Evolutionary conservation across 1,140 invertebrate genomes (phyloP).

Genomic region (Belonocnema kinseyi): DNA sequence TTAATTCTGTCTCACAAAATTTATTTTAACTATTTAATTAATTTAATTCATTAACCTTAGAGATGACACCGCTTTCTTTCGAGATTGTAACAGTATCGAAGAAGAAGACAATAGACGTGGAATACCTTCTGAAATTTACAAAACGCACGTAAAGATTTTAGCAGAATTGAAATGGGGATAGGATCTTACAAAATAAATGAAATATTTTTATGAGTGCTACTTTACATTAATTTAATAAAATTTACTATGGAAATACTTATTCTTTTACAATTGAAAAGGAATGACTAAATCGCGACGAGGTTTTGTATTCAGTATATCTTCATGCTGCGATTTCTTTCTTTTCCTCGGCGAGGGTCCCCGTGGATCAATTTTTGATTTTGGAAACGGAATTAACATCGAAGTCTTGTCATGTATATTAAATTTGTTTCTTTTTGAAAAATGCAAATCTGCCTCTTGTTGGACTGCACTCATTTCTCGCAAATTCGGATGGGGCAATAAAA

Average conservation of each 20-base stretch:
- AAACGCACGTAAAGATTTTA: conserved; percentile 1
- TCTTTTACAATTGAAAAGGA: neutral
- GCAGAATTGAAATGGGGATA: neutral
- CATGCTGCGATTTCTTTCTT: neutral
- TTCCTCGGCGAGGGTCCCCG: neutral
- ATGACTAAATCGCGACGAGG: neutral
- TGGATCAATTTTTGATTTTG: too few species aligned
- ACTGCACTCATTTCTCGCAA: neutral
- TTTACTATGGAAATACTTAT: neutral
- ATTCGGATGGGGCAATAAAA: neutral
- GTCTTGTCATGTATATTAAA: neutral
- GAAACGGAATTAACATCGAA: too few species aligned
- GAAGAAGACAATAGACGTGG: neutral
- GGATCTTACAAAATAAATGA: neutral
- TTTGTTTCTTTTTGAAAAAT: neutral
- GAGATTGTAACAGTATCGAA: conserved; percentile 59
- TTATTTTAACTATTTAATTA: neutral
- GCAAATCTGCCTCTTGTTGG: neutral
- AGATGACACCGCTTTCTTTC: conserved; percentile 47
- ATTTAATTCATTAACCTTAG: conserved; percentile 34
- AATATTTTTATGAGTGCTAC: neutral
- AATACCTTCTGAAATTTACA: neutral
- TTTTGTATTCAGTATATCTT: neutral
- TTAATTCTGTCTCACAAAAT: neutral
- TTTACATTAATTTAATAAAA: neutral